Percentiles rank a stretch among this genome's conserved stretches.
Conservation (phyloP, 2,797 vertebrate species). For the Sorex maritimensis region DNA sequence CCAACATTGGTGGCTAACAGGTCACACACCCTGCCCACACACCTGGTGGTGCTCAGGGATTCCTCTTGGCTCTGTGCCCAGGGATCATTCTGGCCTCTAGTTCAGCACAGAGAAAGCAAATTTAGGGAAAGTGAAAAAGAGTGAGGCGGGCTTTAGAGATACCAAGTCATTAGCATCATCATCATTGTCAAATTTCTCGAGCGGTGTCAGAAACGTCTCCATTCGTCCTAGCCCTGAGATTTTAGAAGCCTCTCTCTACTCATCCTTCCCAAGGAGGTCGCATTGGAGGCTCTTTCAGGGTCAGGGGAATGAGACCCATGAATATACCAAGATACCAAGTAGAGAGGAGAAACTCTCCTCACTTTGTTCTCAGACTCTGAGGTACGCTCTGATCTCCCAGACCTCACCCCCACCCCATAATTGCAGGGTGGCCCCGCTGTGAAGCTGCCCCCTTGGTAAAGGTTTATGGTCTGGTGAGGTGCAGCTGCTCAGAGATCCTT, state of each 20-base stretch:
- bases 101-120: background rate
- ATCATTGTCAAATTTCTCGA: too few relatives aligned
- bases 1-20: background rate
- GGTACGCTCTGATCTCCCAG: background rate
- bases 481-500: slow-evolving; percentile 74
- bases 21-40: background rate
- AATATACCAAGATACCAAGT: too few relatives aligned
- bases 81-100: background rate
- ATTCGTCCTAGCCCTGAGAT: too few relatives aligned
- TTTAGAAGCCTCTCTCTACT: too few relatives aligned
- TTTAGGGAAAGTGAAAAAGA: background rate
- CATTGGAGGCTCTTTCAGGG: background rate
- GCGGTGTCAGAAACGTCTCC: too few relatives aligned
- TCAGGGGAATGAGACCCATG: too few relatives aligned
- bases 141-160: background rate
- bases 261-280: too few relatives aligned
- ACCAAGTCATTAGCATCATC: too few relatives aligned
- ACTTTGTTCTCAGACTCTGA: slow-evolving; percentile 45
- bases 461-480: slow-evolving; percentile 61
- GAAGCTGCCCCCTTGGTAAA: slow-evolving; percentile 13
- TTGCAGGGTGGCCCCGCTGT: background rate
- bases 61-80: too few relatives aligned
- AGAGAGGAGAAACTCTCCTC: background rate
- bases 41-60: background rate
- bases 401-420: background rate